A percentile compares a stretch with the other conserved stretches of the same genome.
These are phyloP conservation scores for Ascidia mentula DNA, from an alignment of 23 tunicate species.

Conservation along the genomic window DNA sequence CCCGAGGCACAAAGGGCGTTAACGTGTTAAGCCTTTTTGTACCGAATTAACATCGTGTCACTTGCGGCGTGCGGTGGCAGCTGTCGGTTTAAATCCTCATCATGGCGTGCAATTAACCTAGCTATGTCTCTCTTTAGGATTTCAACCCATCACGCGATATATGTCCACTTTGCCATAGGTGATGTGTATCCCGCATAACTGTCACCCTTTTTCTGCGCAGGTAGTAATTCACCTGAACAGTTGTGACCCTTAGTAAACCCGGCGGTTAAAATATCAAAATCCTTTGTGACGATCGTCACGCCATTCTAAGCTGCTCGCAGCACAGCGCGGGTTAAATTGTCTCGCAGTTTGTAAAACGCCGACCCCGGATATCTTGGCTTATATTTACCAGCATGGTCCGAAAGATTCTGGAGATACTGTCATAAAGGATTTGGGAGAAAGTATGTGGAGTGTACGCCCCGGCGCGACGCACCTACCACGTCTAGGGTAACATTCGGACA, in stretches of 20 bases:
- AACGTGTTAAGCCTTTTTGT: not conserved
- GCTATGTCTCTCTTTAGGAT: not conserved
- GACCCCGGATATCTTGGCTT: too few species aligned
- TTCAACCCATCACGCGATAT: not conserved
- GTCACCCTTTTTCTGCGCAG: not conserved
- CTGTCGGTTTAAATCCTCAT: not conserved
- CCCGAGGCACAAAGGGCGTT: not conserved
- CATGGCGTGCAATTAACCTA: not conserved
- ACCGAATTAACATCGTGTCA: not conserved
- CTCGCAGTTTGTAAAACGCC: too few species aligned
- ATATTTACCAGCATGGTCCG: too few species aligned
- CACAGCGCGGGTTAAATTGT: too few species aligned
- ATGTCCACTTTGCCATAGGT: too few species aligned
- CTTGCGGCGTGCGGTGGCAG: not conserved
- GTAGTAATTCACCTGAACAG: not conserved
- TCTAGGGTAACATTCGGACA: not conserved
- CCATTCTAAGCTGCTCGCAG: not conserved
- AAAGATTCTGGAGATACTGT: too few species aligned
- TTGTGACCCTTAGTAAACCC: not conserved
- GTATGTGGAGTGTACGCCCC: not conserved
- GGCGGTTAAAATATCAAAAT: not conserved
- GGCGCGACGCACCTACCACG: not conserved
- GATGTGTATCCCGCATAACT: not conserved
- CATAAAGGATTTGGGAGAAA: not conserved
- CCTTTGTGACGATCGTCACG: not conserved